phyloP scores from a whole-genome alignment of 2,113 vertebrate genomes.

The Pseudorasbora parva region DNA sequence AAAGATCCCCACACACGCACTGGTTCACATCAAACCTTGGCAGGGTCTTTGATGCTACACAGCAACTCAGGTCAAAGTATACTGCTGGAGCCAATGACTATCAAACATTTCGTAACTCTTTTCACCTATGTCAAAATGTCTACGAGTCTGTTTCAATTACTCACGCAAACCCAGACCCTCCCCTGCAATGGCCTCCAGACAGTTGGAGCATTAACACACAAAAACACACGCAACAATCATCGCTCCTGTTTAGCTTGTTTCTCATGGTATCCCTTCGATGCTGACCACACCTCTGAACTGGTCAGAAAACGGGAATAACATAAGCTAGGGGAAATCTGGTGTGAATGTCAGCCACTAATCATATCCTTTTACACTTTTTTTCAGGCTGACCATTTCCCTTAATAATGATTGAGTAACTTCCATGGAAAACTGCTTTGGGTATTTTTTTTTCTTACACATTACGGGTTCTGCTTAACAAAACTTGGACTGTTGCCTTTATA shows the following conservation, averaged over 20 bases:
- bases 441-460: not conserved
- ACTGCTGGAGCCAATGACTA: conserved; percentile 56
- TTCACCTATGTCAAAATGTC: conserved; percentile 67
- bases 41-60: conserved; percentile 55
- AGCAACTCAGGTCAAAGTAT: conserved; percentile 69
- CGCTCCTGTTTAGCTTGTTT: conserved; percentile 27
- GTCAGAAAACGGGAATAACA: not conserved
- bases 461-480: not conserved
- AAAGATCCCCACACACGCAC: conserved; percentile 52
- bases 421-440: not conserved
- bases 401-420: conserved; percentile 8
- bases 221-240: conserved; percentile 19
- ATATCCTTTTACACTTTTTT: not conserved
- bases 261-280: conserved; percentile 3
- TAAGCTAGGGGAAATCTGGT: not conserved
- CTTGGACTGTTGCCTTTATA: not conserved
- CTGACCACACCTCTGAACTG: not conserved
- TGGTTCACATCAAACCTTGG: conserved; percentile 67
- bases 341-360: not conserved
- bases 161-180: conserved; percentile 53
- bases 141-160: conserved; percentile 63
- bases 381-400: not conserved
- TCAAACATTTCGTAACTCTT: conserved; percentile 69
- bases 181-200: conserved; percentile 34
- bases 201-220: conserved; percentile 42